Conservation (phyloP, 2,113 vertebrate species). For the Chionomys nivalis region DNA sequence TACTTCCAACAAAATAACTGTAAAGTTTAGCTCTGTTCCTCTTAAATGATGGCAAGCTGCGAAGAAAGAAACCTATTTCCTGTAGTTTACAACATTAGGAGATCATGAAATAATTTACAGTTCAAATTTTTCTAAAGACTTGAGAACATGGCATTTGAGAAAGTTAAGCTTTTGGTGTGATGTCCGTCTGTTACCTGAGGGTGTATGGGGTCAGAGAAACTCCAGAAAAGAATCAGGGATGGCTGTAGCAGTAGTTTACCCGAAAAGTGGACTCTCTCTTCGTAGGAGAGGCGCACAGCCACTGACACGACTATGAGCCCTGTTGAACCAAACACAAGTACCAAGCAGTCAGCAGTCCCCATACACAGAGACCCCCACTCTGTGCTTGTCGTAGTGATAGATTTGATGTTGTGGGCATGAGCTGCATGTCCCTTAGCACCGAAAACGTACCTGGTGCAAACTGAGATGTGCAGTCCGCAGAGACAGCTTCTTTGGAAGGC, state of each 20-base stretch:
- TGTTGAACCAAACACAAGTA: slow-evolving; percentile 76
- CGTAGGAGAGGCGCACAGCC: slow-evolving; percentile 79
- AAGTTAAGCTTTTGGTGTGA: neutral
- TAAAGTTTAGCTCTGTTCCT: slow-evolving; percentile 27
- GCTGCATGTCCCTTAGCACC: neutral
- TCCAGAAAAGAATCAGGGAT: slow-evolving; percentile 92
- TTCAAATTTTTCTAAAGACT: slow-evolving; percentile 19
- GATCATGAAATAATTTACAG: slow-evolving; percentile 43
- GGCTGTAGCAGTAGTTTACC: slow-evolving; percentile 83
- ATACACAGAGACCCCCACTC: neutral
- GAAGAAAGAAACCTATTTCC: neutral
- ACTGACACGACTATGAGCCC: slow-evolving; percentile 92
- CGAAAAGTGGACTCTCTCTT: slow-evolving; percentile 83
- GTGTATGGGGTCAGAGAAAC: slow-evolving; percentile 89
- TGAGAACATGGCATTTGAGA: slow-evolving; percentile 34
- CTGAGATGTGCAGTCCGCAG: neutral
- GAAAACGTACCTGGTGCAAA: neutral
- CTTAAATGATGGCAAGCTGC: neutral
- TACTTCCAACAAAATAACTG: neutral
- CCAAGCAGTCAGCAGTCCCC: neutral
- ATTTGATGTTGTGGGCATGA: neutral
- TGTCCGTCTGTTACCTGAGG: slow-evolving; percentile 89
- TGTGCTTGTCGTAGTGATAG: too few relatives aligned
- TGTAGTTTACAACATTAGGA: neutral
- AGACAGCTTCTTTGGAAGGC: neutral